Conservation (phyloP, 92 coral and sea anemone species). For the Nematostella vectensis region DNA sequence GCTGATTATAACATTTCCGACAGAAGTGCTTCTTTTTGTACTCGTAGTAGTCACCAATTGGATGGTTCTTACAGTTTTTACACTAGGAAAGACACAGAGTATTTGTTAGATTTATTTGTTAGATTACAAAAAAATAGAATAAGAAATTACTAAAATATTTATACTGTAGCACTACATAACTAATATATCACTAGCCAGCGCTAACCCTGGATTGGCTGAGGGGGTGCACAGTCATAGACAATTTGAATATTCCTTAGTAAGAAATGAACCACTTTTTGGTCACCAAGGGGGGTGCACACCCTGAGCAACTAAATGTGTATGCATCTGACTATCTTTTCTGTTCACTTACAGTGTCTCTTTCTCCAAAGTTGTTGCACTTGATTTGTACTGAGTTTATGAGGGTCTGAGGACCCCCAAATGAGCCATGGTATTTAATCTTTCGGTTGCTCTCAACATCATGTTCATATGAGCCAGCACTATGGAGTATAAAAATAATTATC, state of each 20-base stretch:
- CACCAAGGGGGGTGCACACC: too few species aligned
- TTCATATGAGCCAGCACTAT: conserved; percentile 94
- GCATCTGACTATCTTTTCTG: too few species aligned
- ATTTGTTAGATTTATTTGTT: too few species aligned
- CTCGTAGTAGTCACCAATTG: conserved; percentile 92
- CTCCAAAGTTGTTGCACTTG: conserved; percentile 90
- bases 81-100: conserved; percentile 53
- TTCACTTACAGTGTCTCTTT: conserved; percentile 76
- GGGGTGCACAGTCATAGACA: too few species aligned
- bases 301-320: too few species aligned
- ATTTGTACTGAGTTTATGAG: conserved; percentile 77
- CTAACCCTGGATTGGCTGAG: too few species aligned
- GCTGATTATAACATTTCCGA: conserved; percentile 82
- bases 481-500: too few species aligned
- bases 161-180: too few species aligned
- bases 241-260: too few species aligned
- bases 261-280: too few species aligned
- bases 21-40: conserved; percentile 84
- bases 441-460: conserved; percentile 69
- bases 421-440: conserved; percentile 83
- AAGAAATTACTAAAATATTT: background rate
- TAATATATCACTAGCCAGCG: too few species aligned
- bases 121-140: background rate
- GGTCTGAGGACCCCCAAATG: conserved; percentile 97
- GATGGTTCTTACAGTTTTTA: conserved; percentile 57